These are phyloP conservation scores for Lucilia cuprina DNA, from an alignment of 1,140 invertebrate genomes.

Conservation along the genomic window DNA sequence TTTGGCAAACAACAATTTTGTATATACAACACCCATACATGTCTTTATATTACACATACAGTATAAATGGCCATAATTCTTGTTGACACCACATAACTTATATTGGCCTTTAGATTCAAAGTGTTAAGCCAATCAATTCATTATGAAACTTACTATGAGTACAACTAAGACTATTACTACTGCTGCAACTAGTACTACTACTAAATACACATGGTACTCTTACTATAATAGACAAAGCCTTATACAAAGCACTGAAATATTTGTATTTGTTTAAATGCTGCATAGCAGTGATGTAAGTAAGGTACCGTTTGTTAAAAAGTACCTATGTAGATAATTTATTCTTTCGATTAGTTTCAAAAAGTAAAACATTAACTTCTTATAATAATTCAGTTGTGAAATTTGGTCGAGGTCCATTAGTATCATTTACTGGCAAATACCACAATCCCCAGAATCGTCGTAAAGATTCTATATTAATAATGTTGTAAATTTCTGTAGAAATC, in stretches of 20 bases:
- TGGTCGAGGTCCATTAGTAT: too few relatives aligned
- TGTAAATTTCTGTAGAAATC: too few relatives aligned
- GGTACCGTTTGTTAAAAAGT: too few relatives aligned
- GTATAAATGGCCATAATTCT: slow-evolving; percentile 37
- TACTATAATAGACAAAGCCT: neutral
- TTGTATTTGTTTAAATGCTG: neutral
- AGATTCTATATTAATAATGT: too few relatives aligned
- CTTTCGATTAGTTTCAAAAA: too few relatives aligned
- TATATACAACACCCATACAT: neutral
- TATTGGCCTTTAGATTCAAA: slow-evolving; percentile 38
- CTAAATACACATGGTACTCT: neutral
- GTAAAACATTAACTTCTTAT: too few relatives aligned
- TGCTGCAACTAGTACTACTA: neutral
- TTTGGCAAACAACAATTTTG: neutral
- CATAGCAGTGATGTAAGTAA: too few relatives aligned
- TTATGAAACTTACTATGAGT: slow-evolving; percentile 14
- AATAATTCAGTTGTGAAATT: too few relatives aligned
- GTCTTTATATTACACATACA: neutral
- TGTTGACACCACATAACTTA: slow-evolving; percentile 40
- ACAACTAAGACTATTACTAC: neutral
- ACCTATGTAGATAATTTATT: too few relatives aligned
- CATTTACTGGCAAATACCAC: too few relatives aligned
- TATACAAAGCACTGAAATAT: neutral
- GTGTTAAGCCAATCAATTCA: slow-evolving; percentile 39
- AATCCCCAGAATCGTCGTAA: too few relatives aligned